A percentile compares a stretch with the other conserved stretches of the same genome.
phyloP scores from a whole-genome alignment of 2,797 vertebrate species.

The Alectoris magna region DNA sequence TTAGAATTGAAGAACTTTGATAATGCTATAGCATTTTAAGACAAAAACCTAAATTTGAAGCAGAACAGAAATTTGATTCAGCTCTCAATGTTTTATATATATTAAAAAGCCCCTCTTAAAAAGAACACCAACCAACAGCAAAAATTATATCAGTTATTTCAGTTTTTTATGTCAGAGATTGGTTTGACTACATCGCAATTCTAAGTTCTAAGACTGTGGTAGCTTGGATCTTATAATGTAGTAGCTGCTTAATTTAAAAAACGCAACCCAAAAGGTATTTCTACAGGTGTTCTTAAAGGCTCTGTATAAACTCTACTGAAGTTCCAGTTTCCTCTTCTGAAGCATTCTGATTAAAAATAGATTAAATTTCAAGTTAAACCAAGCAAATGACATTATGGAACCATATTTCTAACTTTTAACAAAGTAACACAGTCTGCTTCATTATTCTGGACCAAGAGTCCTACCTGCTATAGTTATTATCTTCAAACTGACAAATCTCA shows the following conservation, averaged over 20 bases:
- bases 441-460: neutral
- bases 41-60: neutral
- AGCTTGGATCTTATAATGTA: neutral
- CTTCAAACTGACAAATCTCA: neutral
- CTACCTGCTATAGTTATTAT: neutral
- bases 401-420: neutral
- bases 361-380: neutral
- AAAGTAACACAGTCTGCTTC: neutral
- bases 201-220: neutral
- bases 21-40: neutral
- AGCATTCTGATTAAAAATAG: neutral
- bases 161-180: neutral
- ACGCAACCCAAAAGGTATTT: neutral
- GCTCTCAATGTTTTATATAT: neutral
- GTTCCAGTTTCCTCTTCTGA: neutral
- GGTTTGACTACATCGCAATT: neutral
- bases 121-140: neutral
- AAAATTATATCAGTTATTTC: neutral
- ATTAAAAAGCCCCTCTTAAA: neutral
- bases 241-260: neutral
- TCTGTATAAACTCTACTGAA: neutral
- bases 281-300: accelerated
- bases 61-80: neutral
- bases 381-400: neutral
- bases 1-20: neutral